phyloP scores from a whole-genome alignment of 2,888 invertebrate species.

The Empis livida region DNA sequence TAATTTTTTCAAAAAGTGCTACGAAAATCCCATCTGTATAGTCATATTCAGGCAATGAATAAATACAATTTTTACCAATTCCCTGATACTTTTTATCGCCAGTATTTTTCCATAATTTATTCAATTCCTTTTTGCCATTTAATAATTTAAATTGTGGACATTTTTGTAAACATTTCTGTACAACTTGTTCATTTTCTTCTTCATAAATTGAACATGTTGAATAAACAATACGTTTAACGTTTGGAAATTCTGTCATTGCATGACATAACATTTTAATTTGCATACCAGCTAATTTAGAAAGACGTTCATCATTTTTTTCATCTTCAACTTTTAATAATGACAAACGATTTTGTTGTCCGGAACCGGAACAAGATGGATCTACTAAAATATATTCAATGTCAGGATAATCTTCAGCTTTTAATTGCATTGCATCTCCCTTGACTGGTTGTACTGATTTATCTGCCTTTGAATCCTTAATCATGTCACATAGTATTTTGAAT shows the following conservation, averaged over 20 bases:
- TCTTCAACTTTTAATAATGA: constrained; percentile 38
- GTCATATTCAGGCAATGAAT: constrained; percentile 62
- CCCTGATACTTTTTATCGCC: constrained; percentile 52
- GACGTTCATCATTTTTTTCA: constrained; percentile 38
- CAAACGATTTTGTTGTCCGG: constrained; percentile 54
- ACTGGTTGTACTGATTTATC: constrained; percentile 38
- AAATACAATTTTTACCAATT: constrained; percentile 62
- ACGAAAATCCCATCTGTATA: constrained; percentile 91
- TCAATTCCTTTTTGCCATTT: constrained; percentile 45
- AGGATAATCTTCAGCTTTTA: constrained; percentile 14
- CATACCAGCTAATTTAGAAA: constrained; percentile 57
- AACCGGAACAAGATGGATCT: constrained; percentile 94
- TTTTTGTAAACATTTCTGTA: constrained; percentile 24
- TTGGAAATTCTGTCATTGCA: constrained; percentile 72
- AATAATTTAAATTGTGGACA: constrained; percentile 47
- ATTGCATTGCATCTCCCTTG: background rate
- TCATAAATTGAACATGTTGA: constrained; percentile 88
- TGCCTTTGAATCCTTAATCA: constrained; percentile 50
- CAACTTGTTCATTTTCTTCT: constrained; percentile 90
- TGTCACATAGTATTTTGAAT: constrained; percentile 49
- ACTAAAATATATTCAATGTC: constrained; percentile 82
- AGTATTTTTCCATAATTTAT: constrained; percentile 53
- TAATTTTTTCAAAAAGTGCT: constrained; percentile 63
- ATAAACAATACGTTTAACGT: constrained; percentile 76
- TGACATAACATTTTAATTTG: constrained; percentile 75